Base-by-base conservation (phyloP, 1,140 invertebrate species). In the Protaetia brevitarsis region DNA sequence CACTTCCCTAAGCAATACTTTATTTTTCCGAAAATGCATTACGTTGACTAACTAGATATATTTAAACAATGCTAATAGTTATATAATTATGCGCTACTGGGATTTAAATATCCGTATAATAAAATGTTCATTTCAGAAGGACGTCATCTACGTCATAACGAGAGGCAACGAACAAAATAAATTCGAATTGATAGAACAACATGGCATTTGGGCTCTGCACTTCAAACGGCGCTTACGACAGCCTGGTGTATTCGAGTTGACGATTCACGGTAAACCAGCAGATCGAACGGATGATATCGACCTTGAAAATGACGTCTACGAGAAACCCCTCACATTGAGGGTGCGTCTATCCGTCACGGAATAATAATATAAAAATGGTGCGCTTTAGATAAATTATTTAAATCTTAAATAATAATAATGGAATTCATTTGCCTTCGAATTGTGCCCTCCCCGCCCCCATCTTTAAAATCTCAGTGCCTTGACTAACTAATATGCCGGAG, bases 131-230 rank as follows among this genome's bases (percentile, higher is more conserved):
- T 73, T 68, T 4, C 66, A 78, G 76, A 81, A 84, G 63, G 84
- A 87, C 61, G 84, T 89, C 70, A 80, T 83, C 28, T 92, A 91
- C 74, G 79, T 74, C 31, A 89, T 92, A 31, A 79, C 81, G 0
- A 80, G 80, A 56, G 88, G 89, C 36, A 89, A 90, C 74, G 84
- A 89, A 61, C 77, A 1, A 81, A n/a, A 82, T n/a, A 78, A 84
- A 23, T 90, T 91, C 72, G 83, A 88, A 66, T 81, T 91, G 68
- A 76, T 83, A n/a, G 81, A 84, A 62, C 84, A 84, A 57, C 82
- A 85, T 64, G 87, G 85, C 11, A 79, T 89, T 1, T 87, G 84
- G 81, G 81, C 83, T 1, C 72, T 89, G 2, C 86, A 88, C 71
- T 89, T 89, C 78, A 80, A 78, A 27, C 79, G 79, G 63, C 80